Conservation (phyloP, 2,888 invertebrate genomes). For the Hypercompe scribonia region DNA sequence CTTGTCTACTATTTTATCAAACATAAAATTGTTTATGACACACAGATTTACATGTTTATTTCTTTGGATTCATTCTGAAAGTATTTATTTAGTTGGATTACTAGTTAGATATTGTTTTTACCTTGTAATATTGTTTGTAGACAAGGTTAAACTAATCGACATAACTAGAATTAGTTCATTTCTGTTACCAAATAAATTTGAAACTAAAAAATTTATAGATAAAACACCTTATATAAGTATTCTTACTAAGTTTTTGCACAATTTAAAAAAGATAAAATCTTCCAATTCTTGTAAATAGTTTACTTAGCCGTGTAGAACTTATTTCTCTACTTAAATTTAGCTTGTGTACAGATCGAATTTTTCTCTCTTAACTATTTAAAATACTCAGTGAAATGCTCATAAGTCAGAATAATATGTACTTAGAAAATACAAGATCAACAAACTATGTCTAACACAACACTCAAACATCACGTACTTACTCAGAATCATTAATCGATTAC, state of each 20-base stretch:
- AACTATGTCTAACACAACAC: slow-evolving; percentile 41
- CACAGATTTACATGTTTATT: too few relatives aligned
- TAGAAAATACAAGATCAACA: slow-evolving; percentile 37
- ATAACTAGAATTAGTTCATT: too few relatives aligned
- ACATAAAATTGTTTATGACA: too few relatives aligned
- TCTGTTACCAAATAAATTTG: too few relatives aligned
- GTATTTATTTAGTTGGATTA: too few relatives aligned
- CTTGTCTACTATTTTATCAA: too few relatives aligned
- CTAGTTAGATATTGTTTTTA: too few relatives aligned
- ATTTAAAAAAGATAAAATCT: background rate
- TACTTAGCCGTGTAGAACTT: background rate
- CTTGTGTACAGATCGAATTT: background rate
- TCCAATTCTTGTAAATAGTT: background rate
- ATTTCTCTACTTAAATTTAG: background rate
- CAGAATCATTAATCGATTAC: slow-evolving; percentile 17
- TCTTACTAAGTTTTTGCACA: background rate
- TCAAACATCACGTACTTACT: slow-evolving; percentile 49
- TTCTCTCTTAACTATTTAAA: too few relatives aligned
- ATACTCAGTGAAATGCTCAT: background rate
- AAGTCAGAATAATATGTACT: background rate
- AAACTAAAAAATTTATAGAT: too few relatives aligned
- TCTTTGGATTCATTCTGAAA: too few relatives aligned
- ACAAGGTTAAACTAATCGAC: too few relatives aligned
- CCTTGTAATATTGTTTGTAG: too few relatives aligned
- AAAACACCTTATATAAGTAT: background rate